Evolutionary conservation across 2,797 vertebrate genomes (phyloP).

Genomic region (Fratercula arctica): DNA sequence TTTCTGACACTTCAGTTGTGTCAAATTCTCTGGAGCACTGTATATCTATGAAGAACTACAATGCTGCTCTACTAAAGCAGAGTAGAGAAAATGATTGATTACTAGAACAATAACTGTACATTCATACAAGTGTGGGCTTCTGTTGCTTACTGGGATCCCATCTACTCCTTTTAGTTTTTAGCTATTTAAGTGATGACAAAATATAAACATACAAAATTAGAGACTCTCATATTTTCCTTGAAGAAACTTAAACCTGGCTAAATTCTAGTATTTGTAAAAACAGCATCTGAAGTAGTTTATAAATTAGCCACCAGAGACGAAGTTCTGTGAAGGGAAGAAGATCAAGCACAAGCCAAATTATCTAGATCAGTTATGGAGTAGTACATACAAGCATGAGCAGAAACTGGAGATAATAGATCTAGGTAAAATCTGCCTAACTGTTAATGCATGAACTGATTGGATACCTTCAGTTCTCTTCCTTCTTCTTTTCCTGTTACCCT

Average conservation of each 20-base stretch:
- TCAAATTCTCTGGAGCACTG: neutral
- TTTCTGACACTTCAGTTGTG: neutral
- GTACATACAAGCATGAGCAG: fast-evolving
- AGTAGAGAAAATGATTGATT: neutral
- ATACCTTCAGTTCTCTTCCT: neutral
- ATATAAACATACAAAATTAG: neutral
- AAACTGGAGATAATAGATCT: neutral
- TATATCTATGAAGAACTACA: neutral
- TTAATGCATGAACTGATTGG: neutral
- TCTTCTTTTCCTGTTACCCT: fast-evolving
- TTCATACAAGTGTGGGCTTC: neutral
- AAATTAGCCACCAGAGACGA: neutral
- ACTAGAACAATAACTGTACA: neutral
- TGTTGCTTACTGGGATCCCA: neutral
- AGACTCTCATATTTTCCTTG: neutral
- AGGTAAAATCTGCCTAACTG: neutral
- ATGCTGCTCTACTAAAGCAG: neutral
- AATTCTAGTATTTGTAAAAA: neutral
- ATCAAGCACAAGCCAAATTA: neutral
- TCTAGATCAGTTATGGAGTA: neutral
- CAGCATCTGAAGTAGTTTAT: neutral
- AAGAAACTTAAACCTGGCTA: neutral
- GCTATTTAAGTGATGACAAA: neutral
- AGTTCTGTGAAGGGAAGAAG: neutral
- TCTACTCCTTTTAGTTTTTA: neutral